phyloP scores from a whole-genome alignment of 2,888 invertebrate species.

The Phortica magna region DNA sequence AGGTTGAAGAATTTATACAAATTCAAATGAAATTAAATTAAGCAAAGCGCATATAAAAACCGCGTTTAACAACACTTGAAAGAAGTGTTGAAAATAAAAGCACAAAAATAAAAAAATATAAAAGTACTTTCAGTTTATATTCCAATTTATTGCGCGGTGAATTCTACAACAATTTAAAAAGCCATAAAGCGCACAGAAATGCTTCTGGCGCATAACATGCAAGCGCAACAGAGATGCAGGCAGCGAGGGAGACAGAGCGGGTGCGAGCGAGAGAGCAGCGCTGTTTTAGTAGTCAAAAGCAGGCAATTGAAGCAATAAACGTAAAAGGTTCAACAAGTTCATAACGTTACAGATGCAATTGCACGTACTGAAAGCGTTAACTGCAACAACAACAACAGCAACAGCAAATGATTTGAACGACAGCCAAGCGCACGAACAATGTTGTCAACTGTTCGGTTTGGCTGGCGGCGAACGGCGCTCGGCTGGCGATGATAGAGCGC shows the following conservation, averaged over 20 bases:
- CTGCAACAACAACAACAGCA: neutral
- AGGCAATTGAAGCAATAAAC: slow-evolving; percentile 54
- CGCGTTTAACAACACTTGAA: neutral
- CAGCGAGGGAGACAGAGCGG: no score
- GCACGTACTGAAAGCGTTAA: slow-evolving; percentile 22
- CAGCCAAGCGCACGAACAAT: neutral
- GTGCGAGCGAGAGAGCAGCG: neutral
- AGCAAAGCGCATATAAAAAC: neutral
- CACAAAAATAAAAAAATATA: neutral
- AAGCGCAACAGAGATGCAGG: no score
- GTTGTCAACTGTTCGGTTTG: no score
- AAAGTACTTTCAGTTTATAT: neutral
- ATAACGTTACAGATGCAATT: slow-evolving; percentile 48
- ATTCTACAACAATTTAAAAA: slow-evolving; percentile 20
- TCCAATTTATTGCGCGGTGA: neutral
- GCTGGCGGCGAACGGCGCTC: neutral
- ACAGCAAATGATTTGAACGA: neutral
- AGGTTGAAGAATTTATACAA: neutral
- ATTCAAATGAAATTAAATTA: neutral
- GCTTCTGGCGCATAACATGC: no score
- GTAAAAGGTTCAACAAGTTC: slow-evolving; percentile 53
- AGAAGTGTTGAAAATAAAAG: neutral
- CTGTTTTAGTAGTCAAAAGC: slow-evolving; percentile 53
- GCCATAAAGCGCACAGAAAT: slow-evolving; percentile 2
- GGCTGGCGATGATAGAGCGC: neutral